Evolutionary conservation across 2,797 vertebrate species (phyloP).

Genomic region (Acomys russatus): DNA sequence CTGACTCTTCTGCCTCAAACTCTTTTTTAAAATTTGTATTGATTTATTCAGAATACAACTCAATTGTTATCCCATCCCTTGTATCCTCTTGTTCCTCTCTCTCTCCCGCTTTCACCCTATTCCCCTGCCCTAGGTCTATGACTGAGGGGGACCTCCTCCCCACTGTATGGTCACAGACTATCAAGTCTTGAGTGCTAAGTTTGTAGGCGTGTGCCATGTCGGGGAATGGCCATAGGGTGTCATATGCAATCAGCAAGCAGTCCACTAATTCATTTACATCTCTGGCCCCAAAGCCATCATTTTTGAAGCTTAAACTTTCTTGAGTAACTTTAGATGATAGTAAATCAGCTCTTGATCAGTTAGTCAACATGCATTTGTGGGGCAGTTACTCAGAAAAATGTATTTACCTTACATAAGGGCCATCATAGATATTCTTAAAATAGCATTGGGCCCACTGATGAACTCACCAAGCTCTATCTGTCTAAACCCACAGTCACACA

Average conservation of each 20-base stretch:
- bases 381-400: constrained; percentile 35
- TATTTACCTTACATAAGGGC: background rate
- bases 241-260: accelerated
- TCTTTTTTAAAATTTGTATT: too few species aligned
- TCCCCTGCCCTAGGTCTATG: too few species aligned
- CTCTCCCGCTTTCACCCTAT: too few species aligned
- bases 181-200: too few species aligned
- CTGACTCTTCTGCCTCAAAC: background rate
- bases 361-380: background rate
- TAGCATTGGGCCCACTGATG: background rate
- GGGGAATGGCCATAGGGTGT: background rate
- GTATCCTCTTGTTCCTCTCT: too few species aligned
- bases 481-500: background rate
- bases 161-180: too few species aligned
- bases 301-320: background rate
- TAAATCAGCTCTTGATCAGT: constrained; percentile 29
- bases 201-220: background rate
- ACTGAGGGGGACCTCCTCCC: too few species aligned
- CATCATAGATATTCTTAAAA: constrained; percentile 29
- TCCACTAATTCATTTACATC: background rate
- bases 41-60: too few species aligned
- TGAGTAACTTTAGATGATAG: constrained; percentile 29
- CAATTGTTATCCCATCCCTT: too few species aligned
- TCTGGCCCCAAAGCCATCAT: background rate
- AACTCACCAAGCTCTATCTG: background rate